Percentiles rank a stretch among this genome's conserved stretches.
phyloP scores from a whole-genome alignment of 1,140 invertebrate species.

The Drosophila sp. region DNA sequence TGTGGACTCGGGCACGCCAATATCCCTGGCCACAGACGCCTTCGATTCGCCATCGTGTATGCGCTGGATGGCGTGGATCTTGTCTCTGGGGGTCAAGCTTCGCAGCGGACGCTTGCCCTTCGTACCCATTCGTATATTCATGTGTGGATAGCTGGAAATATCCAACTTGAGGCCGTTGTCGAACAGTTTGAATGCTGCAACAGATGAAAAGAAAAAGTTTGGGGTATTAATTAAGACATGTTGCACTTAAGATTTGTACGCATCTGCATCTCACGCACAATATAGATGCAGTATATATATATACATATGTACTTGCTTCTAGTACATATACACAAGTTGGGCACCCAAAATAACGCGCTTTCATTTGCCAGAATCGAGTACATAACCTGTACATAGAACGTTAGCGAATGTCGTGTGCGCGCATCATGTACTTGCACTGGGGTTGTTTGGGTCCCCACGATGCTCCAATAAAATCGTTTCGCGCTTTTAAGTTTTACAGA shows the following conservation, averaged over 20 bases:
- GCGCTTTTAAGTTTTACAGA: constrained; percentile 78
- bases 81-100: constrained; percentile 89
- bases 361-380: constrained; percentile 55
- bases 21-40: constrained; percentile 91
- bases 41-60: constrained; percentile 92
- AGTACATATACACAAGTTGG: constrained; percentile 38
- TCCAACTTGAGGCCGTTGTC: constrained; percentile 83
- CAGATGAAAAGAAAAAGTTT: constrained; percentile 26
- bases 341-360: constrained; percentile 55
- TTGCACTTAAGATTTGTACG: constrained; percentile 46
- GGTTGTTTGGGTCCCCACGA: constrained; percentile 54
- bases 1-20: constrained; percentile 92
- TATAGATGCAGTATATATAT: constrained; percentile 25
- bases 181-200: constrained; percentile 80
- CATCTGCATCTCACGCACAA: constrained; percentile 23
- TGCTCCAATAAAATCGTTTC: constrained; percentile 77
- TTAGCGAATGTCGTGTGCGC: constrained; percentile 63
- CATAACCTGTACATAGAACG: constrained; percentile 42
- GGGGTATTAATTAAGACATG: constrained; percentile 46
- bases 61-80: constrained; percentile 90
- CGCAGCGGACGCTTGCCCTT: constrained; percentile 89
- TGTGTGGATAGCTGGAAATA: constrained; percentile 82
- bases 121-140: constrained; percentile 82
- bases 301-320: constrained; percentile 19
- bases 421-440: constrained; percentile 64